Conservation (phyloP, 2,888 invertebrate species). For the Drosophila differens region DNA sequence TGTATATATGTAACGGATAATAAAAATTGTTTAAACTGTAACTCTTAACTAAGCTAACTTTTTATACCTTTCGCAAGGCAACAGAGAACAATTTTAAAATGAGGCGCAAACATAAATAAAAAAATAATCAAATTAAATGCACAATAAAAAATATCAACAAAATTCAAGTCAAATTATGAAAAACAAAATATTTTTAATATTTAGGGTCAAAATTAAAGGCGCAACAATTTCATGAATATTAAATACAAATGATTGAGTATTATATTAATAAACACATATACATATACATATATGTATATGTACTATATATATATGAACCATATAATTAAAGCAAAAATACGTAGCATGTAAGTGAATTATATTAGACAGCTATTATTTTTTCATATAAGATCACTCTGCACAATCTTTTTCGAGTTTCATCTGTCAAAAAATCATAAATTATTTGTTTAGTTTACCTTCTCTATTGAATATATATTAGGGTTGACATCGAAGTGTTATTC, state of each 20-base stretch:
- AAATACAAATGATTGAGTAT: conserved; percentile 42
- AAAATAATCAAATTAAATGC: conserved; percentile 32
- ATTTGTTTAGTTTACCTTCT: conserved; percentile 4
- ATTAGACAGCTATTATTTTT: conserved; percentile 13
- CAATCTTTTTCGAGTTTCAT: conserved; percentile 24
- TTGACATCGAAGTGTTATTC: conserved; percentile 61
- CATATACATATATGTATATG: conserved; percentile 34
- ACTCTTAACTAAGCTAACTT: conserved; percentile 70
- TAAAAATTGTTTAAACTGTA: conserved; percentile 52
- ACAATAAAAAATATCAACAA: conserved; percentile 51
- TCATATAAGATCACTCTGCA: conserved; percentile 24
- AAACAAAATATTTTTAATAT: conserved; percentile 69
- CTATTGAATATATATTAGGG: conserved; percentile 34
- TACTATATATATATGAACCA: conserved; percentile 30
- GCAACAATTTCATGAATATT: conserved; percentile 40
- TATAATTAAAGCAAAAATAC: conserved; percentile 29
- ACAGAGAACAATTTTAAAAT: conserved; percentile 50
- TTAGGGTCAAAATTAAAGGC: conserved; percentile 33
- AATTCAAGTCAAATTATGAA: conserved; percentile 72
- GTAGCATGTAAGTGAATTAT: conserved; percentile 55
- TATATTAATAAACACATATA: conserved; percentile 34
- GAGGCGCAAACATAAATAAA: conserved; percentile 25
- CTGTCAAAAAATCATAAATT: background rate
- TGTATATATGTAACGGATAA: conserved; percentile 27
- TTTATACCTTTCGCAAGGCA: conserved; percentile 76